Evolutionary conservation across 2,113 vertebrate genomes (phyloP).

Genomic region (Pterocles orientalis): DNA sequence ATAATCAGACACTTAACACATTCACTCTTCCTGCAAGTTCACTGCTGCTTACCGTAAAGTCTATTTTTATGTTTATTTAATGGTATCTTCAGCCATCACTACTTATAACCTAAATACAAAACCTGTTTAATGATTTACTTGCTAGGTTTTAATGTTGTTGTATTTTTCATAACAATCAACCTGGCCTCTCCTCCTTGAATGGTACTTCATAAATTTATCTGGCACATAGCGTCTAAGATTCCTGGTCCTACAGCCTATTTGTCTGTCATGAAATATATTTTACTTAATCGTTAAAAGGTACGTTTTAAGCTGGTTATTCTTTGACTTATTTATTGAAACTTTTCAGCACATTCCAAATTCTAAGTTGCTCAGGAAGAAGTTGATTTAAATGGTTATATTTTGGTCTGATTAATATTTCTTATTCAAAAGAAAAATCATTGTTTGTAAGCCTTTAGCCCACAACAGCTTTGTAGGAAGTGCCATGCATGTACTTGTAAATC

Average conservation of each 20-base stretch:
- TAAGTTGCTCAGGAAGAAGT: constrained; percentile 92
- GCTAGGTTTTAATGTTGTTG: constrained; percentile 39
- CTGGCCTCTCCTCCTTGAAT: constrained; percentile 56
- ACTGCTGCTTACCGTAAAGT: neutral
- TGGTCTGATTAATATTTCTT: constrained; percentile 71
- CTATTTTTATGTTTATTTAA: constrained; percentile 44
- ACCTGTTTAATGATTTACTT: constrained; percentile 32
- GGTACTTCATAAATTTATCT: constrained; percentile 65
- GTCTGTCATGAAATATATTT: constrained; percentile 74
- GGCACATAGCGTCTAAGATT: constrained; percentile 63
- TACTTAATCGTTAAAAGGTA: constrained; percentile 79
- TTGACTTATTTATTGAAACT: constrained; percentile 85
- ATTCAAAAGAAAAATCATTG: constrained; percentile 42
- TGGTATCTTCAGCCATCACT: constrained; percentile 38
- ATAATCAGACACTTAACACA: constrained; percentile 6
- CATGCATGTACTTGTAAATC: constrained; percentile 71
- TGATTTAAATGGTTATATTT: constrained; percentile 80
- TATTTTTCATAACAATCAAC: constrained; percentile 54
- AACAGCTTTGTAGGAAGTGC: constrained; percentile 66
- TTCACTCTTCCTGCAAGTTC: constrained; percentile 26
- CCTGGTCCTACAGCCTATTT: constrained; percentile 56
- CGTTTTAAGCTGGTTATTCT: constrained; percentile 78
- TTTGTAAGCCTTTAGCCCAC: constrained; percentile 61
- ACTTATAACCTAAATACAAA: constrained; percentile 31
- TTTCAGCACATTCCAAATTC: constrained; percentile 88